Evolutionary conservation across 1,140 invertebrate species (phyloP), one percentile per base, ranked within the genome.

Genomic region (Aphaenogaster floridana): DNA sequence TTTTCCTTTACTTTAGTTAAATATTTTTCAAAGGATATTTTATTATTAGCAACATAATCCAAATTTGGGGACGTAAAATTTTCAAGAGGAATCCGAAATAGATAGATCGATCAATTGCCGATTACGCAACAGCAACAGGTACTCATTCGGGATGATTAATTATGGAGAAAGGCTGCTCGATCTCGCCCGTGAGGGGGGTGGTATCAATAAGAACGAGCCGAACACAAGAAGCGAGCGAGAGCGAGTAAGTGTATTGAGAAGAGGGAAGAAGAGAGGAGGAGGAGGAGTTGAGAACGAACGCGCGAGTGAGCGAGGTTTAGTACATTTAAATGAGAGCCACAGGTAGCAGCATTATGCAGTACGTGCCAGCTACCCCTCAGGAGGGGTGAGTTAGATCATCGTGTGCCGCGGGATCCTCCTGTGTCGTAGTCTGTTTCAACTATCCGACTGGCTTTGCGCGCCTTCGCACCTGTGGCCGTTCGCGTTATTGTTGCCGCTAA

Each of bases 271-370:
- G 59, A 17, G 64, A 45, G 71, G 21, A 15, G 64, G 59, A 21
- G 77, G 77, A 63, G 71, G 36, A 64, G 72, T n/a, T 66, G 83
- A 64, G 50, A 77, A 79, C 48, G 78, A 66, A 45, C n/a, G 87
- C 77, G 88, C 61, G 74, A 71, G 64, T 52, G 64, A 86, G 78
- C 64, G 87, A 92, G 89, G 90, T 94, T 93, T 92, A 91, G 90
- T 93, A 92, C 92, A 94, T 94, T 94, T 91, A 94, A 94, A 94
- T 94, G 91, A 93, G 91, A 94, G 93, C 93, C 91, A 94, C 93
- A 94, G 93, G 93, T 94, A 94, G 93, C 90, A 92, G 91, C 87
- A 93, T 94, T 94, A 94, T 94, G 91, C 93, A 89, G 91, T 93
- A 93, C 93, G 92, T 93, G 90, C 92, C 92, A 93, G 87, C 88